These are phyloP conservation scores for Bombus superbus DNA, from an alignment of 1,140 invertebrate genomes.

Conservation along the genomic window DNA sequence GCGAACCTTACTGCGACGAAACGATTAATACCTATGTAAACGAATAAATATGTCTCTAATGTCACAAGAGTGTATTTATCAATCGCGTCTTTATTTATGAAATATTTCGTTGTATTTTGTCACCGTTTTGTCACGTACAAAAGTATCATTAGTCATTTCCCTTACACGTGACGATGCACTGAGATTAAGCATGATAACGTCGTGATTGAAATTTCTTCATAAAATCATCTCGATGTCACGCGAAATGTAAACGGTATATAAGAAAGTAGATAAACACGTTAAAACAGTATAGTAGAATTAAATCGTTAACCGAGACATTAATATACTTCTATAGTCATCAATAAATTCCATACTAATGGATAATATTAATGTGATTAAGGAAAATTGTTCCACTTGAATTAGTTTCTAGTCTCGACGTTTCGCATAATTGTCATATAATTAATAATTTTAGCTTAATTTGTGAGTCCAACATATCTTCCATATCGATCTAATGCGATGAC, in stretches of 20 bases:
- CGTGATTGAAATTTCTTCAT: not conserved
- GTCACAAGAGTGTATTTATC: not conserved
- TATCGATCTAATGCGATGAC: not conserved
- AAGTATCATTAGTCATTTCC: not conserved
- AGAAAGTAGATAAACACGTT: not conserved
- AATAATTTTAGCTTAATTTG: not conserved
- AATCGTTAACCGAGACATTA: not conserved
- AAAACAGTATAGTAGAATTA: not conserved
- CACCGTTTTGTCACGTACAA: too few species aligned
- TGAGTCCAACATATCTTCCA: too few species aligned
- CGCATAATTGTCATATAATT: not conserved
- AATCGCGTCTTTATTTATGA: not conserved
- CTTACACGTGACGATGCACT: not conserved
- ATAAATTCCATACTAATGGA: not conserved
- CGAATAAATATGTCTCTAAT: not conserved
- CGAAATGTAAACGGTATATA: not conserved
- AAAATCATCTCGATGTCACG: not conserved
- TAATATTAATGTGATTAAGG: not conserved
- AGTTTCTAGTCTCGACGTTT: not conserved
- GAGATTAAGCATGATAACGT: not conserved
- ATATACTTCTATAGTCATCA: not conserved
- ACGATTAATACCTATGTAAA: not conserved
- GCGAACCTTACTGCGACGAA: not conserved
- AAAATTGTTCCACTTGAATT: not conserved
- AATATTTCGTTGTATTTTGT: not conserved